These are phyloP conservation scores for Bemisia tabaci DNA, from an alignment of 1,140 invertebrate genomes.

Conservation along the genomic window DNA sequence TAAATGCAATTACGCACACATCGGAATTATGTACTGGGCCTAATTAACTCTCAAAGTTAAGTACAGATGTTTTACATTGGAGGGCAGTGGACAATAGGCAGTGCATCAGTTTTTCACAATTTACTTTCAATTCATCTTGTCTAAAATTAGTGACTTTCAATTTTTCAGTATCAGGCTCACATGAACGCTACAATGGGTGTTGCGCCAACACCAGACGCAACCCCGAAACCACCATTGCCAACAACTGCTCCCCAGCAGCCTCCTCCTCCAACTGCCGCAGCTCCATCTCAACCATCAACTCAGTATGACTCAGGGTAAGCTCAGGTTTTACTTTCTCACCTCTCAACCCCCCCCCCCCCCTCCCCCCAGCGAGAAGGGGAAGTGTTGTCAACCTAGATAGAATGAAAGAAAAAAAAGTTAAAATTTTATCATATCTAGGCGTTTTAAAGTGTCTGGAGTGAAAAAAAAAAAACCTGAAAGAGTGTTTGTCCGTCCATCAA, in stretches of 20 bases:
- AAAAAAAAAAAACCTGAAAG: conserved; percentile 1
- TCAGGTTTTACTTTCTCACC: background rate
- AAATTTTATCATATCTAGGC: too few relatives aligned
- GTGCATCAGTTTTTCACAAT: too few relatives aligned
- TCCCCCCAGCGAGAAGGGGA: background rate
- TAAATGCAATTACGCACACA: too few relatives aligned
- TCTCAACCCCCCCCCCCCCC: too few relatives aligned
- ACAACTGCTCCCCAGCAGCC: conserved; percentile 26
- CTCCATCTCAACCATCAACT: background rate
- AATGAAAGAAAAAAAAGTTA: background rate
- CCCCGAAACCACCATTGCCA: conserved; percentile 7
- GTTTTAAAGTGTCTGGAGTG: too few relatives aligned
- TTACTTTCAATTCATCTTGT: too few relatives aligned
- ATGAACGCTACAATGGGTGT: conserved; percentile 7
- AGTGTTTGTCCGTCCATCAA: too few relatives aligned
- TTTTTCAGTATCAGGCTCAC: conserved; percentile 5
- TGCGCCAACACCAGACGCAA: conserved; percentile 20
- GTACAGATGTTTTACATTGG: too few relatives aligned
- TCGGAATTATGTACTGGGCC: too few relatives aligned
- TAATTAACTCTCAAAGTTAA: too few relatives aligned
- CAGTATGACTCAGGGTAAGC: conserved; percentile 1
- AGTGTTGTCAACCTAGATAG: background rate
- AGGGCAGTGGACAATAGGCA: too few relatives aligned
- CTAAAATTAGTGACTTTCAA: too few relatives aligned
- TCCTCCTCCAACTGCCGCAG: conserved; percentile 25